Conservation (phyloP, 2,113 vertebrate species). For the Pteropus alecto region DNA sequence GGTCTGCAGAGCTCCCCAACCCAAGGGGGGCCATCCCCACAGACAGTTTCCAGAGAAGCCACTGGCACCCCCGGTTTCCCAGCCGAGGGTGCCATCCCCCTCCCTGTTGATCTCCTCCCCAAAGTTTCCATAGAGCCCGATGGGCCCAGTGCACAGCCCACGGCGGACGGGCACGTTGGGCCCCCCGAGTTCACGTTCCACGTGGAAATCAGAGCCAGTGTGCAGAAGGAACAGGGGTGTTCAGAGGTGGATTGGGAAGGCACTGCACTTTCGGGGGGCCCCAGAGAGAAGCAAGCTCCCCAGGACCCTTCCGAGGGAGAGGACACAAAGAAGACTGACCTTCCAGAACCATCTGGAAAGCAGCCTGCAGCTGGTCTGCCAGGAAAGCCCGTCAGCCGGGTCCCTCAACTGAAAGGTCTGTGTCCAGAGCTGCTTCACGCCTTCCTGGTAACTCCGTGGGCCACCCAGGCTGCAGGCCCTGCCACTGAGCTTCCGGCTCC, state of each 20-base stretch:
- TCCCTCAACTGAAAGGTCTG: slow-evolving; percentile 86
- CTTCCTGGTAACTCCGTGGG: neutral
- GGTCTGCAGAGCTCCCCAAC: neutral
- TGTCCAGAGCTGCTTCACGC: slow-evolving; percentile 50
- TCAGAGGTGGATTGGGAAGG: neutral
- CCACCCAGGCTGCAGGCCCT: slow-evolving; percentile 58
- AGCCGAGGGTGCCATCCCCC: slow-evolving; percentile 6
- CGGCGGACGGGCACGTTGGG: neutral
- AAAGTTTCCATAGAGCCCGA: slow-evolving; percentile 19
- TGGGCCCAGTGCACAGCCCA: neutral
- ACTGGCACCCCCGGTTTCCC: neutral
- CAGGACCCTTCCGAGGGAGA: neutral
- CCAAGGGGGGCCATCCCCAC: neutral
- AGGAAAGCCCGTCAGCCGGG: slow-evolving; percentile 73
- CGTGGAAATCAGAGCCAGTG: slow-evolving; percentile 62
- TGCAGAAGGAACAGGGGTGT: slow-evolving; percentile 31
- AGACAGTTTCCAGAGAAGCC: slow-evolving; percentile 2
- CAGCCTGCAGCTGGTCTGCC: slow-evolving; percentile 29
- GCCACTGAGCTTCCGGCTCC: slow-evolving; percentile 59
- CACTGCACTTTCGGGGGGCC: neutral
- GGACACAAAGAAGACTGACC: neutral
- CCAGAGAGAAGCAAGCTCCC: slow-evolving; percentile 13
- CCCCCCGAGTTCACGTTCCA: slow-evolving; percentile 57
- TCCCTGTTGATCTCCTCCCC: slow-evolving; percentile 44
- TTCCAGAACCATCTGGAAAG: slow-evolving; percentile 37